These are phyloP conservation scores for Hippopotamus amphibius DNA, from an alignment of 2,113 vertebrate genomes.

Conservation along the genomic window DNA sequence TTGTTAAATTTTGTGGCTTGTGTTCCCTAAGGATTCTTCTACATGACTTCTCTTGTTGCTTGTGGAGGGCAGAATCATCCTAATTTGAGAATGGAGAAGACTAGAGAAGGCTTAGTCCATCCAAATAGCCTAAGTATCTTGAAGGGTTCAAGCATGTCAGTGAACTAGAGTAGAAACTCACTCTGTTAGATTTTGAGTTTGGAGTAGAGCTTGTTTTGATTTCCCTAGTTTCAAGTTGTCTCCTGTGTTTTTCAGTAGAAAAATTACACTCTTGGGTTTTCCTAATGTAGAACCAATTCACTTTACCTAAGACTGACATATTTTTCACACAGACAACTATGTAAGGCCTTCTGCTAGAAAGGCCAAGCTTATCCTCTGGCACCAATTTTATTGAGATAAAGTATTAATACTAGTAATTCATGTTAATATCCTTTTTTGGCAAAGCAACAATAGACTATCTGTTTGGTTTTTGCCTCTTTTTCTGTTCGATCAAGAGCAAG, in stretches of 20 bases:
- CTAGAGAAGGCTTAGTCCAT: background rate
- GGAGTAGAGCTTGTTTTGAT: slow-evolving; percentile 10
- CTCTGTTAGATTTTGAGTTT: slow-evolving; percentile 48
- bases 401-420: slow-evolving; percentile 51
- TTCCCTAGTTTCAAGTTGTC: background rate
- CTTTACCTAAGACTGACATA: background rate
- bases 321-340: slow-evolving; percentile 38
- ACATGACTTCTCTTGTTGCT: background rate
- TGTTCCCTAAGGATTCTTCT: background rate
- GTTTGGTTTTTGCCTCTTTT: slow-evolving; percentile 54
- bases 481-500: slow-evolving; percentile 63
- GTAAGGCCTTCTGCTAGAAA: background rate
- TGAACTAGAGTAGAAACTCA: slow-evolving; percentile 28
- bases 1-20: background rate
- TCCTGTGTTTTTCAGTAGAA: slow-evolving; percentile 19
- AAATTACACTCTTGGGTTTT: slow-evolving; percentile 47
- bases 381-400: background rate
- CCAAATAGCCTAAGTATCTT: background rate
- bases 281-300: slow-evolving; percentile 9
- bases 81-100: background rate
- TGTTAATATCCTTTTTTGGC: slow-evolving; percentile 26
- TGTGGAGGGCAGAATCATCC: background rate
- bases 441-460: slow-evolving; percentile 52
- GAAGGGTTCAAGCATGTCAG: background rate
- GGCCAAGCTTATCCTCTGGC: background rate